Conservation (phyloP, 2,888 invertebrate genomes). For the Hybos culiciformis region DNA sequence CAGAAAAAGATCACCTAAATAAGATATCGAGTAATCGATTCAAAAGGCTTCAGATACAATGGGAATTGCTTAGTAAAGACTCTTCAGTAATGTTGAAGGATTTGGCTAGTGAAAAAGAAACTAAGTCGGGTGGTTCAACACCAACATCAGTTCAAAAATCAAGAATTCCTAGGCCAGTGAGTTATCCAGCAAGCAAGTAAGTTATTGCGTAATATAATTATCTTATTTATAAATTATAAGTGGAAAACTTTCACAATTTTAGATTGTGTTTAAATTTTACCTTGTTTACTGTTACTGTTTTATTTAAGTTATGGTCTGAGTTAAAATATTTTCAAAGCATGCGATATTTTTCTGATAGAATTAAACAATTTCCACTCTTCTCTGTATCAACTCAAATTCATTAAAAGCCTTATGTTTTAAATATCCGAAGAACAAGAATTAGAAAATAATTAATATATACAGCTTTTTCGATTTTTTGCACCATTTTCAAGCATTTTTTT, state of each 20-base stretch:
- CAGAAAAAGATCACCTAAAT: conserved; percentile 26
- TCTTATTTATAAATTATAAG: not conserved
- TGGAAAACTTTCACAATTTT: too few species aligned
- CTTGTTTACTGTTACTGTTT: conserved; percentile 8
- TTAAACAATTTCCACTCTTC: too few species aligned
- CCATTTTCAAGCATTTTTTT: too few species aligned
- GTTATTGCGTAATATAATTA: conserved; percentile 10
- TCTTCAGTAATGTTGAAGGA: conserved; percentile 32
- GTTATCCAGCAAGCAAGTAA: conserved; percentile 36
- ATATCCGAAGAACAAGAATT: too few species aligned
- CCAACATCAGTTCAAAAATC: conserved; percentile 34
- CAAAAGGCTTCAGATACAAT: conserved; percentile 35
- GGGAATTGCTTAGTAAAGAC: conserved; percentile 36
- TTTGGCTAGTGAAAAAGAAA: conserved; percentile 29
- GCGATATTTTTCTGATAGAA: too few species aligned
- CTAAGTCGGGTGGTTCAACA: conserved; percentile 35
- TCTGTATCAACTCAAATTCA: too few species aligned
- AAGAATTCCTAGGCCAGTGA: conserved; percentile 35
- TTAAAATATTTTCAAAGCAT: too few species aligned
- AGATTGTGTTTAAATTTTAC: conserved; percentile 4
- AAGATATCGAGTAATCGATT: conserved; percentile 36
- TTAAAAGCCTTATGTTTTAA: too few species aligned
- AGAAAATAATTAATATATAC: too few species aligned
- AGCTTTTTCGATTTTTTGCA: too few species aligned
- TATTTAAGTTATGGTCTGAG: too few species aligned